Percentiles rank a stretch among this genome's conserved stretches.
Evolutionary conservation across 2,888 invertebrate genomes (phyloP).

Genomic region (Brachylomia viminalis): DNA sequence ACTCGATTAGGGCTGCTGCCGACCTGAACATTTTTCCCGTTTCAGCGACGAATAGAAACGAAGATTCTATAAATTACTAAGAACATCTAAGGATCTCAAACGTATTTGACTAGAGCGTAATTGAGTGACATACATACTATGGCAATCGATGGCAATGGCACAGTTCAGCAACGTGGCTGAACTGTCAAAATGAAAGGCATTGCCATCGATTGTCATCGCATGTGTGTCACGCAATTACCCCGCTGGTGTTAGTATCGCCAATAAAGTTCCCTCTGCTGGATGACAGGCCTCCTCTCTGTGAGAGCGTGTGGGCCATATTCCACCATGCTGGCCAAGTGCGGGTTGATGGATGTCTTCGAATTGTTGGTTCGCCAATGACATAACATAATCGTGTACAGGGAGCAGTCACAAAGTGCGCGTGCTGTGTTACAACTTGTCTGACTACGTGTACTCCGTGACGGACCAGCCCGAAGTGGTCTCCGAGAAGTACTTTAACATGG

Average conservation of each 20-base stretch:
- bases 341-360: neutral
- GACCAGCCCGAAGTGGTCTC: slow-evolving; percentile 90
- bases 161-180: too few relatives aligned
- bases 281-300: too few relatives aligned
- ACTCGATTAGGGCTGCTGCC: slow-evolving; percentile 56
- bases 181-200: too few relatives aligned
- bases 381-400: slow-evolving; percentile 71
- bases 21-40: neutral
- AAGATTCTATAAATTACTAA: too few relatives aligned
- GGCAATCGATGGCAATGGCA: too few relatives aligned
- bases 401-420: slow-evolving; percentile 90
- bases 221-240: too few relatives aligned
- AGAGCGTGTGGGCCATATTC: too few relatives aligned
- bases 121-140: too few relatives aligned
- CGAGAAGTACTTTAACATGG: slow-evolving; percentile 89
- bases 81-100: neutral
- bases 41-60: neutral
- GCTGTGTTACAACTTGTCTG: slow-evolving; percentile 92
- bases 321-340: neutral
- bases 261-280: too few relatives aligned
- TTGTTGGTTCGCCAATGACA: neutral
- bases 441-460: slow-evolving; percentile 92
- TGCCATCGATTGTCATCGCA: too few relatives aligned
- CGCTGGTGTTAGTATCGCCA: too few relatives aligned
- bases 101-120: too few relatives aligned